Evolutionary conservation across 2,113 vertebrate genomes (phyloP).

Genomic region (Brachyhypopomus occidentalis): DNA sequence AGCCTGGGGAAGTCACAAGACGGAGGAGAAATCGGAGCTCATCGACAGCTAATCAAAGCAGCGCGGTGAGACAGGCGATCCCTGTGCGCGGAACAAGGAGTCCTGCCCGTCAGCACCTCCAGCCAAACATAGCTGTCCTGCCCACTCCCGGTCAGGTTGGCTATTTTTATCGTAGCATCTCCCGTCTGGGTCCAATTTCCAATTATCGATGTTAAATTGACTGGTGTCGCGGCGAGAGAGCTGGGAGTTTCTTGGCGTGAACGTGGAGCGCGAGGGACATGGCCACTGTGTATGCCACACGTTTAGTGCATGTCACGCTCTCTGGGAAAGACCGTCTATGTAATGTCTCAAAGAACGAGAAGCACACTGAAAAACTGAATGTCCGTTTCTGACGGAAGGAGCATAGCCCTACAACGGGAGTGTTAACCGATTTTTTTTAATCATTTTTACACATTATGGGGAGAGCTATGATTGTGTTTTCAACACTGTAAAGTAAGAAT

Average conservation of each 20-base stretch:
- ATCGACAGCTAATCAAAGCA: conserved; percentile 44
- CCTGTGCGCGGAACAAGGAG: conserved; percentile 25
- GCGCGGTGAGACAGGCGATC: conserved; percentile 20
- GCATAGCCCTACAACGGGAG: not conserved
- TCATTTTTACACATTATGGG: not conserved
- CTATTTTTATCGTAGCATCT: conserved; percentile 52
- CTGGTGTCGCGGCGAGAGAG: conserved; percentile 32
- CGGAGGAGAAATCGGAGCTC: conserved; percentile 39
- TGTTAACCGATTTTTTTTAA: not conserved
- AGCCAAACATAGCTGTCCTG: conserved; percentile 42
- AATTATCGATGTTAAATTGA: conserved; percentile 58
- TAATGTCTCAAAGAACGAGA: not conserved
- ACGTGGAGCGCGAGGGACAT: conserved; percentile 19
- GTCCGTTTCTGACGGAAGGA: not conserved
- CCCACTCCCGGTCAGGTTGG: conserved; percentile 30
- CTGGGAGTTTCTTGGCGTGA: conserved; percentile 14
- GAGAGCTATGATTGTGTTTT: not conserved
- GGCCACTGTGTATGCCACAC: conserved; percentile 10
- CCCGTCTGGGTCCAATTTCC: conserved; percentile 48
- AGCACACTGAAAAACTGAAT: not conserved
- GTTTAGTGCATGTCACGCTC: conserved; percentile 34
- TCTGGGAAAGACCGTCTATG: conserved; percentile 17
- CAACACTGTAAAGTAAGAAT: not conserved
- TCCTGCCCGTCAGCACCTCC: conserved; percentile 33
- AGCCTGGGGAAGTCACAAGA: conserved; percentile 28